Base-by-base conservation (phyloP, 2,888 invertebrate species). In the Volucella inanis region DNA sequence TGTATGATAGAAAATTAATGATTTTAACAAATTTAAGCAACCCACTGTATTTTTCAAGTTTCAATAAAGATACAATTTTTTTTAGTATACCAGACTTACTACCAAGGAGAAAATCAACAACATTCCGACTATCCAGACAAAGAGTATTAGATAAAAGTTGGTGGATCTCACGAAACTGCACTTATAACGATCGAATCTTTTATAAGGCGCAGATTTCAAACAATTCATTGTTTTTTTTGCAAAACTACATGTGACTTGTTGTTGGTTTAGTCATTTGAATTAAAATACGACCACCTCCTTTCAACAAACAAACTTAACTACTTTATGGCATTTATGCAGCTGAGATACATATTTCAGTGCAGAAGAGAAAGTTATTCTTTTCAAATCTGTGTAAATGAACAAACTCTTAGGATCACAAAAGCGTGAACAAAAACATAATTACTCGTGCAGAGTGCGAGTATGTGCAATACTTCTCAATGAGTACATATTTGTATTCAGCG, bases 81-180 rank as follows among this genome's bases (percentile, higher is more conserved):
- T 31, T 31, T 31, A 31, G 22, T 9, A 47, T 50, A 39, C 15
- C 0, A 43, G 45, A 88, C 91, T 91, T 88, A 91, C 91, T 89
- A 89, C 88, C 87, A 89, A 87, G 52, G 87, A 87, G 76, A 88
- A 89, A 55, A 89, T 88, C 78, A 90, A 88, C 88, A 90, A 84
- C 88, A 90, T 88, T 84, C 90, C 91, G 90, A 89, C 87, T 87
- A 88, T 88, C 89, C 89, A 89, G 67, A 61, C 50, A 55, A 75
- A 62, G 38, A 81, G 57, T 67, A 67, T 75, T 39, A 65, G 49
- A 45, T 62, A 61, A 71, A 84, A 87, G 49, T 71, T 80, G 43
- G 83, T 75, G 82, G 80, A 15, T 62, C 87, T 79, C 61, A 75
- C 64, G 67, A 87, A 61, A 77, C 72, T 86, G 76, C 85, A 74